These are phyloP conservation scores for Vireo griseus DNA, from an alignment of 2,797 vertebrate genomes.

Conservation along the genomic window DNA sequence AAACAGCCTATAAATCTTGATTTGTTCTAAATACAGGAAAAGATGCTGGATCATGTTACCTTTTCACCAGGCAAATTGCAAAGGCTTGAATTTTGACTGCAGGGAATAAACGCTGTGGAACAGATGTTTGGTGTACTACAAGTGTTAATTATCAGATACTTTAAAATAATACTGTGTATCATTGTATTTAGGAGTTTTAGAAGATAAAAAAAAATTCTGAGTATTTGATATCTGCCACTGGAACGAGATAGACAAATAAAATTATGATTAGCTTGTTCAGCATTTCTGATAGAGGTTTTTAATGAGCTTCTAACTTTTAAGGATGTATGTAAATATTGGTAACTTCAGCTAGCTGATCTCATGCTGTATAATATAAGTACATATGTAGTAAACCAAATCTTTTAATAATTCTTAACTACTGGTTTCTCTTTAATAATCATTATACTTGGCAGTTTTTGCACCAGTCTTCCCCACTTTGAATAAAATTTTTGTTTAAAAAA, in stretches of 20 bases:
- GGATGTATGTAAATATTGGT: not conserved
- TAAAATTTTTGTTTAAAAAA: not conserved
- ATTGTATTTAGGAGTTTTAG: not conserved
- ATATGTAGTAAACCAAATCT: not conserved
- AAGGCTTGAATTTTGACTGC: not conserved
- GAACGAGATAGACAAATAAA: constrained; percentile 37
- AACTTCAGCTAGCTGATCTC: not conserved
- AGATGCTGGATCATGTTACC: not conserved
- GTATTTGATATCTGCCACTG: constrained; percentile 20
- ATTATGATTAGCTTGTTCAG: not conserved
- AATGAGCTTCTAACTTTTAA: not conserved
- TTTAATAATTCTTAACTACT: not conserved
- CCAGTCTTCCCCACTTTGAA: not conserved
- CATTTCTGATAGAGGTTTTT: not conserved
- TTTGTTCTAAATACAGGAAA: not conserved
- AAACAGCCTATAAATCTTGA: not conserved
- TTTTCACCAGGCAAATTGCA: not conserved
- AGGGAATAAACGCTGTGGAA: not conserved
- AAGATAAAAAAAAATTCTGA: not conserved
- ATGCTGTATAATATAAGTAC: not conserved
- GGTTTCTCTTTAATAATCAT: not conserved
- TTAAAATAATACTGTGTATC: not conserved
- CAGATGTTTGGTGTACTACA: not conserved
- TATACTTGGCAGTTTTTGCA: not conserved
- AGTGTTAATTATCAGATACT: not conserved